Evolutionary conservation across 2,797 vertebrate species (phyloP), one percentile per base, ranked within the genome.

Genomic region (Heliangelus exortis): DNA sequence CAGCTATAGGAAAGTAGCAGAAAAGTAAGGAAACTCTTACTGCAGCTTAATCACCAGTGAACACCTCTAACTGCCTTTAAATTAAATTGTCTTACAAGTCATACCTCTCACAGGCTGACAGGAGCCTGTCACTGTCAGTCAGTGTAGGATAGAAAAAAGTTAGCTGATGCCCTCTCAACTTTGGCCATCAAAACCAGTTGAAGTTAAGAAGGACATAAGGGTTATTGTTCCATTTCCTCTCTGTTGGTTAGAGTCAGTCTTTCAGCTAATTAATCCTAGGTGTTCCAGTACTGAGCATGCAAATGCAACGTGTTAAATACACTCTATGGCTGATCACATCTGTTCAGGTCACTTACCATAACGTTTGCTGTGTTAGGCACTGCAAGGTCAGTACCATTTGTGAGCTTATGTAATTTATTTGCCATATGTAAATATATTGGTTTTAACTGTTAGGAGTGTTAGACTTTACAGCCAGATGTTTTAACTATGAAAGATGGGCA

Each of bases 321-420:
- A 1, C 53, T 41, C 54, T 61, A 9, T 25, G 54, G 45, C 66
- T 66, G 45, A 39, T 73, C 74, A 73, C 57, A 45, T 77, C 57
- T 77, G 74, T 87, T 84, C 81, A 77, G 61, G 77, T 89, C 82
- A 89, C 65, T 84, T 81, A 83, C 8, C 50, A 62, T 22, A 34
- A 80, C 43, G 28, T 87, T 47, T 84, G 62, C 71, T 71, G 14
- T 65, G 63, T 78, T 93, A 71, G 45, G n/a, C 7, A 0, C 51
- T 90, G 62, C 39, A 51, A 90, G 87, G 59, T 87, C 87, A 79
- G 69, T 21, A 88, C 48, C 48, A 48, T 90, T 84, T 91, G 61
- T 76, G 33, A 93, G 41, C 23, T 91, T 84, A 61, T 57, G 69
- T 33, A 84, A 94, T 77, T 85, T 89, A 88, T 93, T 91, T 76